Evolutionary conservation across 2,888 invertebrate genomes (phyloP), one percentile per base, ranked within the genome.

Genomic region (Leptinotarsa peninsularis): DNA sequence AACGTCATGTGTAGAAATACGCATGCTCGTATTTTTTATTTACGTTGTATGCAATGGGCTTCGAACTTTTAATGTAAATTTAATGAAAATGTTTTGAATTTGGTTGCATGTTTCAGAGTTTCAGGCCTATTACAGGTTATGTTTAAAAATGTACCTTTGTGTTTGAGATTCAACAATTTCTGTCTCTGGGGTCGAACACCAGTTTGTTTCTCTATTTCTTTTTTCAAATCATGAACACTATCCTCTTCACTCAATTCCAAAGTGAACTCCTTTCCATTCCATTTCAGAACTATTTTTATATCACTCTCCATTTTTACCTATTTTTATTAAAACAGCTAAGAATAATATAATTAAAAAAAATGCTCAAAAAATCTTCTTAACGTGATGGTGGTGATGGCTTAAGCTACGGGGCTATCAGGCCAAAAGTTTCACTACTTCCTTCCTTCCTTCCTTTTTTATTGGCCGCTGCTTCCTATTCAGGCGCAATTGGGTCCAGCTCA

Each of bases 171-270:
- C 63, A 98, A 91, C 63, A 98, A 89, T 89, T 98, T 98, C 88
- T 98, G 98, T 78, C 98, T 91, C 84, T 96, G 95, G n/a, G 97
- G 96, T 74, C 94, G 92, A 33, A 98, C 98, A 78, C 95, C 94
- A 66, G 98, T 98, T 86, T 94, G 93, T 87, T 94, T 93, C 87
- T 94, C 93, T 81, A 98, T 96, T 76, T 93, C 93, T 84, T 94
- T 92, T 89, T 98, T 98, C 80, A 98, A 89, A 88, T 93, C 93
- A 21, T 92, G 92, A 0, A 98, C 95, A 3, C 95, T 96, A 83
- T 96, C 94, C 69, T 92, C 93, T 76, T 93, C 93, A 17, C 92
- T 91, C 78, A 98, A 89, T 86, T 94, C 93, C 78, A 98, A 92
- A 81, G 92, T 92, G 86, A 92, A 96, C 87, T 98, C 98, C 85